A percentile compares a stretch with the other conserved stretches of the same genome.
Evolutionary conservation across 2,797 vertebrate species (phyloP).

Genomic region (Pelochelys cantorii): DNA sequence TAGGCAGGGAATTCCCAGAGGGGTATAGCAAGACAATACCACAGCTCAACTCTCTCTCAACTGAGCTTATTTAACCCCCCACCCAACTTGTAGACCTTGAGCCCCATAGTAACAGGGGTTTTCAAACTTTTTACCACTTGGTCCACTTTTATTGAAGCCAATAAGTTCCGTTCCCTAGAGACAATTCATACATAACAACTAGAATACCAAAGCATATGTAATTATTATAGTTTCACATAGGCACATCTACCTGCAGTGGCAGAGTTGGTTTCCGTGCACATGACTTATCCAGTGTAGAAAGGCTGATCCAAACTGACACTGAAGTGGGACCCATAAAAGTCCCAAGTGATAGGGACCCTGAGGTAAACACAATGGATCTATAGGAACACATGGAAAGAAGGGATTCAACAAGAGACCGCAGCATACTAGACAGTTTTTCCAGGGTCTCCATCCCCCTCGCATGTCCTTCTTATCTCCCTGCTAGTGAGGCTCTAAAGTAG

Average conservation of each 20-base stretch:
- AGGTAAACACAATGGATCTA: background rate
- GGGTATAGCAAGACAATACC: background rate
- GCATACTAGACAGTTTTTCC: background rate
- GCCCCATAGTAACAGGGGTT: fast-evolving
- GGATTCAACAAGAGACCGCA: no score
- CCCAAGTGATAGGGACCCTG: background rate
- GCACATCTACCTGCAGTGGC: background rate
- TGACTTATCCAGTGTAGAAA: background rate
- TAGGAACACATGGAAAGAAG: fast-evolving
- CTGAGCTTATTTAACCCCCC: background rate
- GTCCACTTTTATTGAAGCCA: background rate
- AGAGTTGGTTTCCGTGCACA: background rate
- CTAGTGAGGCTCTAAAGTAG: background rate
- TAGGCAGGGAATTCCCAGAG: background rate
- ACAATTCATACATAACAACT: background rate
- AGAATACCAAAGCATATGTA: background rate
- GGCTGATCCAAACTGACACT: background rate
- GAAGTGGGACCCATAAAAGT: fast-evolving
- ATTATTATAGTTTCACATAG: background rate
- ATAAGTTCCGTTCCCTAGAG: background rate
- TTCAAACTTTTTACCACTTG: background rate
- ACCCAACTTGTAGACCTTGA: background rate
- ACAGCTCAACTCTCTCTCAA: background rate
- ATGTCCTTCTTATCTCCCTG: background rate
- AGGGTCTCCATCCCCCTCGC: no score